Evolutionary conservation across 1,140 invertebrate species (phyloP), one percentile per base, ranked within the genome.

Genomic region (Drosophila pruinosa): DNA sequence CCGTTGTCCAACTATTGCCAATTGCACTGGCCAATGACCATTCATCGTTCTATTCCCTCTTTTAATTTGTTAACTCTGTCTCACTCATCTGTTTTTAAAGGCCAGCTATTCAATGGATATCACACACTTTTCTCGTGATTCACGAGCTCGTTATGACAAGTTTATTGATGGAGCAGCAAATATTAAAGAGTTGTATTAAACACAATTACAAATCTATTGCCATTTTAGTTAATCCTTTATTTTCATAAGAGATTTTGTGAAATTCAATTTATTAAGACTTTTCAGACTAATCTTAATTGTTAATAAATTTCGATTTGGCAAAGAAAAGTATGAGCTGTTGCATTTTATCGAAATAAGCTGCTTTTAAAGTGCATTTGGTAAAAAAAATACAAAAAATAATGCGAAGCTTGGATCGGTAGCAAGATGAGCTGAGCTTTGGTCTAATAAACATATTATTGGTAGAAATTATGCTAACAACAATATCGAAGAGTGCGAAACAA

Each of bases 361-460:
- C 63, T 75, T 78, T 50, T 74, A 75, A 71, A 78, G 63, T 75
- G 36, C 70, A 14, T 36, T 62, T n/a, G n/a, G 47, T 50, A 28
- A 47, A 50, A 50, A 47, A 63, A 57, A 54, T 38, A n/a, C n/a
- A n/a, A 12, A 34, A n/a, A 12, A 31, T 31, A 0, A 39, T 12
- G 36, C 19, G 10, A 36, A 47, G 14, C 8, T 6, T 3, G 52
- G 59, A 58, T 19, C 22, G 7, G 43, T 28, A 3, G 17, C 17
- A 34, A 56, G 38, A 17, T 21, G 54, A 52, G 50, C 26, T 50
- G 69, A 39, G 22, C 47, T 12, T 4, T 22, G 19, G 22, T 7
- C 15, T 24, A 74, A 82, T 81, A 82, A 77, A 70, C 74, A 77
- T 74, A 75, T 76, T 82, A 74, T 70, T 68, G 43, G 64, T 52